These are phyloP conservation scores for Loxodonta africana DNA, from an alignment of 2,113 vertebrate species.

Conservation along the genomic window DNA sequence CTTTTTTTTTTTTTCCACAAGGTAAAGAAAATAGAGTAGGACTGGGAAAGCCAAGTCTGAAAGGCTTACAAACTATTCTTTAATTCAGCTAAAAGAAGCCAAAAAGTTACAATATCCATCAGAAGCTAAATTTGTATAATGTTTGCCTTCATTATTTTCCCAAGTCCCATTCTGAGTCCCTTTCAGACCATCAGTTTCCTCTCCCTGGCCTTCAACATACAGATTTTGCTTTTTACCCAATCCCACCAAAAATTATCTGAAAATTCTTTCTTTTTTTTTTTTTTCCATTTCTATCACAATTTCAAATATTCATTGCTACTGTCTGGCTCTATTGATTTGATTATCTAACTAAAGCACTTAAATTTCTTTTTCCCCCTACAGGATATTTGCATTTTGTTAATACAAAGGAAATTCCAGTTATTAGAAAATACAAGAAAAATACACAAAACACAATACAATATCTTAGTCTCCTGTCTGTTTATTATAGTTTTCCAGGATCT, in stretches of 20 bases:
- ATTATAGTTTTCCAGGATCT: neutral
- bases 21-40: neutral
- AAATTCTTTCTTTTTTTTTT: neutral
- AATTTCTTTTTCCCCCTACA: neutral
- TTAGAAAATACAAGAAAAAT: neutral
- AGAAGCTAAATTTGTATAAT: neutral
- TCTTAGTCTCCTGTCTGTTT: neutral
- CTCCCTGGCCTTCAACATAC: neutral
- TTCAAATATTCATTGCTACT: neutral
- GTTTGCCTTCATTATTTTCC: neutral
- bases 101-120: neutral
- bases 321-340: neutral
- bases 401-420: neutral
- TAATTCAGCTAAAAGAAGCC: neutral
- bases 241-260: neutral
- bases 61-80: neutral
- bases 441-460: neutral
- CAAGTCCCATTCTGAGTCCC: neutral
- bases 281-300: neutral
- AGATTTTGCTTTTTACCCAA: neutral
- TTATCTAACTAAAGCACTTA: conserved; percentile 12
- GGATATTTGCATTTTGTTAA: neutral
- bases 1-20: neutral
- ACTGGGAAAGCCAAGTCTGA: neutral
- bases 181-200: neutral